Conservation (phyloP, 2,888 invertebrate species). For the Spodoptera picta region DNA sequence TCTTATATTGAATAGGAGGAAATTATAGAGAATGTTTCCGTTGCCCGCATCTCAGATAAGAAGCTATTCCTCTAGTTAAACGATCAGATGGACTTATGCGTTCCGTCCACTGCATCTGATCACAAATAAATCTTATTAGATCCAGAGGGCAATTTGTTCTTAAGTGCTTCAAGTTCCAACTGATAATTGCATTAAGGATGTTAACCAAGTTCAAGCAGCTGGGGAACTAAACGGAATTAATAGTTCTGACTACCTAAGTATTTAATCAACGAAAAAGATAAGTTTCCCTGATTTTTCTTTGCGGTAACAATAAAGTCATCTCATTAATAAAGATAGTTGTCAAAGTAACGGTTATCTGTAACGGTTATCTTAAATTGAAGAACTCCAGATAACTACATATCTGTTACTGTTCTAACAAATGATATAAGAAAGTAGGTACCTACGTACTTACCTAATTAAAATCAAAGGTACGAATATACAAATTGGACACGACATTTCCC, state of each 20-base stretch:
- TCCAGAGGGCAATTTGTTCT: slow-evolving; percentile 45
- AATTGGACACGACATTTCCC: slow-evolving; percentile 37
- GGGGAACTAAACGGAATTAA: slow-evolving; percentile 12
- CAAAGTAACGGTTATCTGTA: slow-evolving; percentile 17
- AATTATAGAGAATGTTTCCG: slow-evolving; percentile 80
- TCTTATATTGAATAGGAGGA: slow-evolving; percentile 74
- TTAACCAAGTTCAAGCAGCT: slow-evolving; percentile 23
- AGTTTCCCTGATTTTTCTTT: slow-evolving; percentile 21
- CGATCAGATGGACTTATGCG: slow-evolving; percentile 56
- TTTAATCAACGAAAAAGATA: slow-evolving; percentile 37
- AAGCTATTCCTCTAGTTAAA: slow-evolving; percentile 65
- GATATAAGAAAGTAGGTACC: slow-evolving; percentile 18
- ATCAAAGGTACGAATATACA: slow-evolving; percentile 21
- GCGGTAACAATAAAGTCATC: not conserved
- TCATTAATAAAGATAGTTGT: slow-evolving; percentile 6
- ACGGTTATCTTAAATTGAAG: not conserved
- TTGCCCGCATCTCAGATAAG: slow-evolving; percentile 80
- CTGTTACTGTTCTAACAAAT: slow-evolving; percentile 3
- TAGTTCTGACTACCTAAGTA: slow-evolving; percentile 20
- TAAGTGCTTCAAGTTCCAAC: slow-evolving; percentile 39
- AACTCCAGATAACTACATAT: not conserved
- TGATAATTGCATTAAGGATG: slow-evolving; percentile 40
- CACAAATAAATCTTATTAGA: slow-evolving; percentile 55
- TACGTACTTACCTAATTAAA: slow-evolving; percentile 24
- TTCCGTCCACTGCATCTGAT: slow-evolving; percentile 51